Conservation (phyloP, 2,797 vertebrate species). For the Leucoraja ocellata region DNA sequence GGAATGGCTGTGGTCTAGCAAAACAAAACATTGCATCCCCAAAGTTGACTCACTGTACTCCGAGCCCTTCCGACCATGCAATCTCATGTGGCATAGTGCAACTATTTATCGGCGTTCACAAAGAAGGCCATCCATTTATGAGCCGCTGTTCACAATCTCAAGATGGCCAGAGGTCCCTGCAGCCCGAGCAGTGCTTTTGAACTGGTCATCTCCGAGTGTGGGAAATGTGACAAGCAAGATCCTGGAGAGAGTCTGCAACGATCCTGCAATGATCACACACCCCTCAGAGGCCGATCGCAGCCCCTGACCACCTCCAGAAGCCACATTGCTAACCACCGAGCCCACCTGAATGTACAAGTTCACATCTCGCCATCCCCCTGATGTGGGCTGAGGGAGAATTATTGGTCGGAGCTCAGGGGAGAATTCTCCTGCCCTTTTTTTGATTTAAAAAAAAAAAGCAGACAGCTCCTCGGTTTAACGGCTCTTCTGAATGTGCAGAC, state of each 20-base stretch:
- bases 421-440: not conserved
- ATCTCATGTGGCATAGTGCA: not conserved
- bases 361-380: too few relatives aligned
- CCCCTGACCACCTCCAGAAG: too few relatives aligned
- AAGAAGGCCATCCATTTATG: not conserved
- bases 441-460: not conserved
- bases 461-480: not conserved
- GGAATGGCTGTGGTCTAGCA: not conserved
- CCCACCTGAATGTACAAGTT: too few relatives aligned
- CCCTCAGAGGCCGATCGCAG: too few relatives aligned
- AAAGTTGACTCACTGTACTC: not conserved
- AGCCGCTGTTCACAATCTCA: not conserved
- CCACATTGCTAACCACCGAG: too few relatives aligned
- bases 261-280: too few relatives aligned
- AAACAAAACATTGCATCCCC: constrained; percentile 7
- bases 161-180: not conserved
- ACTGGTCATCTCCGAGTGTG: not conserved
- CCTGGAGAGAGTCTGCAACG: too few relatives aligned
- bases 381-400: not conserved
- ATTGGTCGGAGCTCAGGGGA: not conserved
- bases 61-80: not conserved
- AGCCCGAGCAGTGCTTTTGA: not conserved
- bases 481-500: not conserved
- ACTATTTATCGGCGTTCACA: not conserved
- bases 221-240: not conserved